Percentiles rank a stretch among this genome's conserved stretches.
These are phyloP conservation scores for Martes martes DNA, from an alignment of 2,113 vertebrate genomes.

Conservation along the genomic window DNA sequence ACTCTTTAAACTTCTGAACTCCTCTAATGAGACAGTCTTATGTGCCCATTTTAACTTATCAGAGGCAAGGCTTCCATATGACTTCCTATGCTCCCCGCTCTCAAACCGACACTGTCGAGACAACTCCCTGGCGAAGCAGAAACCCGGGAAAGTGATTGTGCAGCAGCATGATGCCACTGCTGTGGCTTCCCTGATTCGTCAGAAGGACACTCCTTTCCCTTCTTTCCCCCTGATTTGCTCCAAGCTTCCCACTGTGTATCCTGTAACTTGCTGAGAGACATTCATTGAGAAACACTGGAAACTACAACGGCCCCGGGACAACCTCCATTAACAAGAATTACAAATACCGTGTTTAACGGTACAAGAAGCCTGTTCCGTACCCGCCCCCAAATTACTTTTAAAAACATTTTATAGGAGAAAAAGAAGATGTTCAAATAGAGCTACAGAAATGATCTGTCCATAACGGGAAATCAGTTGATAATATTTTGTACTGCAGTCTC, in stretches of 20 bases:
- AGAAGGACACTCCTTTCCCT: not conserved
- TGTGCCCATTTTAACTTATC: not conserved
- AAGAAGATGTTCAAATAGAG: not conserved
- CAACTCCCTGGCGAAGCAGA: not conserved
- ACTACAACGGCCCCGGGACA: not conserved
- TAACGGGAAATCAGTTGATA: not conserved
- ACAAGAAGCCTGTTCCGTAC: not conserved
- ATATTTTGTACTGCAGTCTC: not conserved
- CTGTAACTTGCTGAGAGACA: slow-evolving; percentile 34
- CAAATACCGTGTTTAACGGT: not conserved
- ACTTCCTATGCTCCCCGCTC: not conserved
- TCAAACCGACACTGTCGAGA: not conserved
- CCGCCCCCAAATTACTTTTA: not conserved
- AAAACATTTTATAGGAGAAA: not conserved
- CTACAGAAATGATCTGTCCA: not conserved
- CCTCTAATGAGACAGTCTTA: not conserved
- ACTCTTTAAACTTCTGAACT: not conserved
- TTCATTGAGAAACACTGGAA: not conserved
- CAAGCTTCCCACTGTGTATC: slow-evolving; percentile 11
- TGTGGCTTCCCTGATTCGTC: not conserved
- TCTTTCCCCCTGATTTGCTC: slow-evolving; percentile 25
- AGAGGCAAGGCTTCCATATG: slow-evolving; percentile 13
- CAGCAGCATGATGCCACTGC: not conserved
- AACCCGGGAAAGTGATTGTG: not conserved
- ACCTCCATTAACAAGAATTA: slow-evolving; percentile 18